Conservation (phyloP, 1,140 invertebrate species). For the Chlorops oryzae region DNA sequence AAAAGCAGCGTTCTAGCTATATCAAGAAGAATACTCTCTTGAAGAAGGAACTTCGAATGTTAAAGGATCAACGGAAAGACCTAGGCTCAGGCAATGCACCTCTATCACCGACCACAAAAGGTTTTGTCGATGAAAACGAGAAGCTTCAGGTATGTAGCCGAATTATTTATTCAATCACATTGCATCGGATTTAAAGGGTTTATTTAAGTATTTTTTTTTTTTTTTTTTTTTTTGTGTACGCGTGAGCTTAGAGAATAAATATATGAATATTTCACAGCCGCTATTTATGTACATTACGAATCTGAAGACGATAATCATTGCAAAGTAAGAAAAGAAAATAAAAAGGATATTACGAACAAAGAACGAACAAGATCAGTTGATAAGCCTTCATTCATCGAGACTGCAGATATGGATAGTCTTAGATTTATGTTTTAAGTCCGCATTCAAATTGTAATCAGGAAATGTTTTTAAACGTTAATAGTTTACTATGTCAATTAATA, state of each 20-base stretch:
- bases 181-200: background rate
- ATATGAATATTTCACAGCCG: background rate
- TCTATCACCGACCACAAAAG: constrained; percentile 60
- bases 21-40: constrained; percentile 63
- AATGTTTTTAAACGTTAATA: no score
- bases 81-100: constrained; percentile 57
- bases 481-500: no score
- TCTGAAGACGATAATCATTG: no score
- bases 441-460: no score
- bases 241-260: background rate
- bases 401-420: no score
- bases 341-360: no score
- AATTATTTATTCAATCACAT: background rate
- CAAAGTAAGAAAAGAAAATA: no score
- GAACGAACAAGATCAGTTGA: no score
- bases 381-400: no score
- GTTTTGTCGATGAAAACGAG: constrained; percentile 70
- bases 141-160: constrained; percentile 63
- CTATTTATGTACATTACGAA: no score
- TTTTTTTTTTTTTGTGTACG: constrained; percentile 9
- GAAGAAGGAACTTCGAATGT: constrained; percentile 66
- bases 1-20: constrained; percentile 72
- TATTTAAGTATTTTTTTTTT: constrained; percentile 5
- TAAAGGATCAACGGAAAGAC: constrained; percentile 69
- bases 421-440: no score